Percentiles rank a stretch among this genome's conserved stretches.
Evolutionary conservation across 2,113 vertebrate species (phyloP).

Genomic region (Phaethornis superciliosus): DNA sequence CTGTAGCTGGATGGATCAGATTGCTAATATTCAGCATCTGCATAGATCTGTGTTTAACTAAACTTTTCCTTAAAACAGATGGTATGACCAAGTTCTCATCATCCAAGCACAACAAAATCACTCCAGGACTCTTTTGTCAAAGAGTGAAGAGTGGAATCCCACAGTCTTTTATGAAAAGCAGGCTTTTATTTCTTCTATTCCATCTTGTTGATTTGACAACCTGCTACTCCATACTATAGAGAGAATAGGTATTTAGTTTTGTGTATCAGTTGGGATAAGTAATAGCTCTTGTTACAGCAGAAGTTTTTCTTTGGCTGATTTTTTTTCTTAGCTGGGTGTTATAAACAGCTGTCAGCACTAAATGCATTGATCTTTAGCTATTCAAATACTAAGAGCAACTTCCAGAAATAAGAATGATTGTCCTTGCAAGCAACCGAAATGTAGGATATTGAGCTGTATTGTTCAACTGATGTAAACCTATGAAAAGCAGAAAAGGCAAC

Average conservation of each 20-base stretch:
- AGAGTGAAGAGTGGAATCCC: background rate
- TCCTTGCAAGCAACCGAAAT: conserved; percentile 22
- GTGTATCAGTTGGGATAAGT: background rate
- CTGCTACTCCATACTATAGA: background rate
- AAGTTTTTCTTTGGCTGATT: background rate
- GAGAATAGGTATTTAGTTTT: background rate
- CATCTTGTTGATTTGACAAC: background rate
- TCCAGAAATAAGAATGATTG: background rate
- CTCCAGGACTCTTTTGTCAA: background rate
- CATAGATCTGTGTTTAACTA: background rate
- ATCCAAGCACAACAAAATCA: background rate
- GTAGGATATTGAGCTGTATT: conserved; percentile 19
- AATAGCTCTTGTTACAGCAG: background rate
- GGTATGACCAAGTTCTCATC: background rate
- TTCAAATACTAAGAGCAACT: background rate
- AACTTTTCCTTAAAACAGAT: background rate
- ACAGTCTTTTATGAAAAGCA: background rate
- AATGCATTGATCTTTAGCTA: background rate
- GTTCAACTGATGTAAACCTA: conserved; percentile 9
- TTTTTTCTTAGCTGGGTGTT: conserved; percentile 13
- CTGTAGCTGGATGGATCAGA: background rate
- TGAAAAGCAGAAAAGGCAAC: conserved; percentile 51
- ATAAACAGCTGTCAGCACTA: conserved; percentile 4
- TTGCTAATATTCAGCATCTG: background rate
- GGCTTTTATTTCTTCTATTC: background rate